phyloP scores from a whole-genome alignment of 2,888 invertebrate genomes.

The Ephialtes manifestator region DNA sequence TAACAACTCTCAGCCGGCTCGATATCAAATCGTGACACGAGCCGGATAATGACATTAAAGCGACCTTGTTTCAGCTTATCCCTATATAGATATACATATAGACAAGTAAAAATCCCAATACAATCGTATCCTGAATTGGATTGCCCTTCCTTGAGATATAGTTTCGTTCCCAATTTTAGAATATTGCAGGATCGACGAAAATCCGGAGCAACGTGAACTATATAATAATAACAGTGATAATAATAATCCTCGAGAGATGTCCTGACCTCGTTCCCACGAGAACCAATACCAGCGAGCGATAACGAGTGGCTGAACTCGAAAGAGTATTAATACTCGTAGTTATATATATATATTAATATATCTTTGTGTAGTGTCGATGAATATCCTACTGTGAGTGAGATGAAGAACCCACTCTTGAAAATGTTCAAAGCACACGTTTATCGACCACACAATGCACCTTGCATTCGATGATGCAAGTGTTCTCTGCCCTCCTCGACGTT shows the following conservation, averaged over 20 bases:
- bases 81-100: background rate
- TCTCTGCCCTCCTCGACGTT: conserved; percentile 69
- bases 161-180: conserved; percentile 48
- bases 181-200: conserved; percentile 41
- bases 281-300: conserved; percentile 39
- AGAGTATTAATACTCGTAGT: background rate
- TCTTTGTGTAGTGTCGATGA: conserved; percentile 33
- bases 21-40: conserved; percentile 81
- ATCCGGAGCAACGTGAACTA: background rate
- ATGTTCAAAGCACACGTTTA: conserved; percentile 44
- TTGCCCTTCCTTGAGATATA: conserved; percentile 73
- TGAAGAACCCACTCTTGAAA: conserved; percentile 46
- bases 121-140: conserved; percentile 76
- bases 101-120: background rate
- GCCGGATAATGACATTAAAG: conserved; percentile 80
- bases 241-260: conserved; percentile 37
- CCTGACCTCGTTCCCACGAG: conserved; percentile 62
- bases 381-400: conserved; percentile 38
- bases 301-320: conserved; percentile 32
- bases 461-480: conserved; percentile 63
- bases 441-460: conserved; percentile 66
- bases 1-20: conserved; percentile 55
- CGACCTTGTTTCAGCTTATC: conserved; percentile 78
- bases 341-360: conserved; percentile 3
- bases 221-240: conserved; percentile 15